Percentiles rank a stretch among this genome's conserved stretches.
Evolutionary conservation across 2,113 vertebrate genomes (phyloP).

Genomic region (Hemiscyllium ocellatum): DNA sequence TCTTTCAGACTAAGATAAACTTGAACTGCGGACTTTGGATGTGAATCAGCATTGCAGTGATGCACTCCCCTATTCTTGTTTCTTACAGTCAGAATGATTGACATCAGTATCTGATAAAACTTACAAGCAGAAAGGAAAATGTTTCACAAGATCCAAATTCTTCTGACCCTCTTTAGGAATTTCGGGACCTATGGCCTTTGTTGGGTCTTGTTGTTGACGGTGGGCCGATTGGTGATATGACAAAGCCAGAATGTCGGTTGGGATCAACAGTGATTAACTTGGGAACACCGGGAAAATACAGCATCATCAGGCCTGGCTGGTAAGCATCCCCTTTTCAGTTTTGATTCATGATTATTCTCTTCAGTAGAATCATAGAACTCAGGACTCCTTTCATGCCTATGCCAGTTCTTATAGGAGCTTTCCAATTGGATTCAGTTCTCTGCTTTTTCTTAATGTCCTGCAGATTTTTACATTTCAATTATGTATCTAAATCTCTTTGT

Average conservation of each 20-base stretch:
- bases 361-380: no score
- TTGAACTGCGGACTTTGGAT: not conserved
- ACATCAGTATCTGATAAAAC: not conserved
- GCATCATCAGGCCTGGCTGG: conserved; percentile 83
- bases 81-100: not conserved
- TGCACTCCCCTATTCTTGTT: not conserved
- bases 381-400: not conserved
- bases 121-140: not conserved
- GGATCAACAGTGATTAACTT: conserved; percentile 90
- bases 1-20: not conserved
- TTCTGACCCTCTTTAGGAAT: conserved; percentile 64
- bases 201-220: conserved; percentile 80
- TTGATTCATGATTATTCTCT: not conserved
- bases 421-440: no score
- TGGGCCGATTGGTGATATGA: conserved; percentile 68
- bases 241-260: conserved; percentile 68
- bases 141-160: not conserved
- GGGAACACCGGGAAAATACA: conserved; percentile 70
- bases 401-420: not conserved
- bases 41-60: not conserved
- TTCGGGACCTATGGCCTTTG: conserved; percentile 81
- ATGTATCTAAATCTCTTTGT: not conserved
- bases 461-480: no score
- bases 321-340: conserved; percentile 53
- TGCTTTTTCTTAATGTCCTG: no score